These are phyloP conservation scores for Florisuga fusca DNA, from an alignment of 2,797 vertebrate species.

Conservation along the genomic window DNA sequence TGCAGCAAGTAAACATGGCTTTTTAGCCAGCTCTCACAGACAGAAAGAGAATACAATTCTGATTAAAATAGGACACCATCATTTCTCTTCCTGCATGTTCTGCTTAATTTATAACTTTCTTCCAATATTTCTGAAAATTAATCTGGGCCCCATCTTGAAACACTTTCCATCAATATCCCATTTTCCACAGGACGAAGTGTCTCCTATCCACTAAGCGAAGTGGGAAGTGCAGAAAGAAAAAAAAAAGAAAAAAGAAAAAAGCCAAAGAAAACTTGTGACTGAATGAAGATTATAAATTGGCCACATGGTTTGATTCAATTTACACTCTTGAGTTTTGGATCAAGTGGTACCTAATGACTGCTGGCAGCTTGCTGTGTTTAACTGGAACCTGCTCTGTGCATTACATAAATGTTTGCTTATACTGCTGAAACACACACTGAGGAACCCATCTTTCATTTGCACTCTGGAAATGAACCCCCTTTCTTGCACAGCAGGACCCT, in stretches of 20 bases:
- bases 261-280: neutral
- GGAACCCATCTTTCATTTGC: neutral
- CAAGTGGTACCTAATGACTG: neutral
- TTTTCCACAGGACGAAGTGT: neutral
- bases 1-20: neutral
- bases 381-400: neutral
- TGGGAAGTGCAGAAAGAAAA: rapidly evolving
- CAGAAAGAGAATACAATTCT: neutral
- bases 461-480: neutral
- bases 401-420: neutral
- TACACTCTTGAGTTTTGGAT: neutral
- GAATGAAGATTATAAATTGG: neutral
- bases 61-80: neutral
- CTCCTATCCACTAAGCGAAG: neutral
- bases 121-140: neutral
- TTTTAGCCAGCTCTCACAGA: neutral
- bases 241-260: neutral
- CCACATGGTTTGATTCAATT: slow-evolving; percentile 27
- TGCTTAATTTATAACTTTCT: neutral
- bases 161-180: neutral
- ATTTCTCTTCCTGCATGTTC: neutral
- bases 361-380: slow-evolving; percentile 22
- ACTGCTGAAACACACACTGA: neutral
- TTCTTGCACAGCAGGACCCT: neutral
- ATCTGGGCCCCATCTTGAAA: neutral